Percentiles rank a stretch among this genome's conserved stretches.
Conservation (phyloP, 2,888 invertebrate species). For the Andrena dorsata region DNA sequence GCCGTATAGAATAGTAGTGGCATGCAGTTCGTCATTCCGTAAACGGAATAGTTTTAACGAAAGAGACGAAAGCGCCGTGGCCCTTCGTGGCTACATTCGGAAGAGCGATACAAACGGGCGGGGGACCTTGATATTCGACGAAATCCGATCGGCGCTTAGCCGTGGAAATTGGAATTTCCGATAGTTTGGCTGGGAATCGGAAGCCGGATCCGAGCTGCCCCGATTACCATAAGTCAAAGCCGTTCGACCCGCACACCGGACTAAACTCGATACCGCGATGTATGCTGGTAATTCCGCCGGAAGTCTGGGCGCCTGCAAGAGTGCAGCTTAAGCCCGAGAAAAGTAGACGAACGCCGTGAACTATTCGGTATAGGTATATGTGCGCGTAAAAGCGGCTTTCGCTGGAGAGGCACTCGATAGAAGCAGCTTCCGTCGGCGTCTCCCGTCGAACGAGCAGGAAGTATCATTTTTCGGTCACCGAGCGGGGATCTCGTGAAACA, state of each 20-base stretch:
- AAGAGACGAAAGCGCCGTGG: background rate
- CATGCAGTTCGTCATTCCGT: background rate
- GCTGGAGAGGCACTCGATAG: background rate
- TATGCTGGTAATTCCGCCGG: constrained; percentile 30
- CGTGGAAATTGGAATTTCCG: constrained; percentile 57
- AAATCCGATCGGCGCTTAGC: constrained; percentile 43
- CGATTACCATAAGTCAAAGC: constrained; percentile 51
- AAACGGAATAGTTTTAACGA: background rate
- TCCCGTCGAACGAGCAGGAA: background rate
- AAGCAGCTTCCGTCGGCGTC: background rate
- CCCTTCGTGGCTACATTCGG: background rate
- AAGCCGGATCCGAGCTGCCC: constrained; percentile 12
- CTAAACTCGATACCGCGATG: constrained; percentile 16
- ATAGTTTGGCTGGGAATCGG: constrained; percentile 29
- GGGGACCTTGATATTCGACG: constrained; percentile 31
- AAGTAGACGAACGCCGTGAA: constrained; percentile 23
- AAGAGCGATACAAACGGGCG: background rate
- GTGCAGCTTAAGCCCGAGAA: constrained; percentile 32
- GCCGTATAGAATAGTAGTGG: background rate
- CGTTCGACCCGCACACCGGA: constrained; percentile 5
- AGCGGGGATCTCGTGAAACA: background rate
- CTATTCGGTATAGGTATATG: constrained; percentile 6
- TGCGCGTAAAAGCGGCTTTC: background rate
- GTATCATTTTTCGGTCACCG: background rate
- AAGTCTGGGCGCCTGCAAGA: constrained; percentile 30